phyloP scores from a whole-genome alignment of 2,113 vertebrate species.

The Malurus melanocephalus region DNA sequence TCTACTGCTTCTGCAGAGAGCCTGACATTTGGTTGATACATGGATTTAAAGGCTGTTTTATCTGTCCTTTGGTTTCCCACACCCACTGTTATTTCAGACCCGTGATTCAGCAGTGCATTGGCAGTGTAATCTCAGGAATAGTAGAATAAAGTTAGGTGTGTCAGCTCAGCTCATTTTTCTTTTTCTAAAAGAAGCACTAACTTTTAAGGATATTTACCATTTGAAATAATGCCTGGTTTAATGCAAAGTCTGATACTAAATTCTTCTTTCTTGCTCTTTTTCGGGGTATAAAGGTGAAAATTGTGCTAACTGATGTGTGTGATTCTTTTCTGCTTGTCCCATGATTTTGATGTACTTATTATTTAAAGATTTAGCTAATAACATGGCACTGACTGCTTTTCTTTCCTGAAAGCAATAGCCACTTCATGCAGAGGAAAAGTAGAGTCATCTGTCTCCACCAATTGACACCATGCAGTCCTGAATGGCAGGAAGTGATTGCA shows the following conservation, averaged over 20 bases:
- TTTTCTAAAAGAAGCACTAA: not conserved
- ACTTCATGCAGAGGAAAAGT: not conserved
- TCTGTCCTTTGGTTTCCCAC: constrained; percentile 10
- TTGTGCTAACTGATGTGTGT: fast-evolving
- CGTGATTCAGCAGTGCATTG: constrained; percentile 17
- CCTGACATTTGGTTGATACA: not conserved
- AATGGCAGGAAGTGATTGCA: not conserved
- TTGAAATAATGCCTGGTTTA: not conserved
- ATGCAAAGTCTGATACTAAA: not conserved
- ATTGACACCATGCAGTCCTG: not conserved
- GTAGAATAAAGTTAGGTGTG: not conserved
- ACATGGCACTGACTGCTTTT: not conserved
- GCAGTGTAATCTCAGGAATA: not conserved
- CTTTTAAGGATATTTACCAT: not conserved
- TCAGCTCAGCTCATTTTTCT: not conserved
- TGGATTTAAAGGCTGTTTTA: not conserved
- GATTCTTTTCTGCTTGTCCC: not conserved
- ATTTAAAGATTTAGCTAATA: not conserved
- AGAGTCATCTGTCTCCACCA: not conserved
- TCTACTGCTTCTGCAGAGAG: not conserved
- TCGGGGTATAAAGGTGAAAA: not conserved
- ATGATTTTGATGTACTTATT: not conserved
- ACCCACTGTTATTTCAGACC: constrained; percentile 10
- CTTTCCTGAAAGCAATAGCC: not conserved
- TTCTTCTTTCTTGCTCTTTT: not conserved